These are phyloP conservation scores for Vireo griseus DNA, from an alignment of 2,797 vertebrate species.

Conservation along the genomic window DNA sequence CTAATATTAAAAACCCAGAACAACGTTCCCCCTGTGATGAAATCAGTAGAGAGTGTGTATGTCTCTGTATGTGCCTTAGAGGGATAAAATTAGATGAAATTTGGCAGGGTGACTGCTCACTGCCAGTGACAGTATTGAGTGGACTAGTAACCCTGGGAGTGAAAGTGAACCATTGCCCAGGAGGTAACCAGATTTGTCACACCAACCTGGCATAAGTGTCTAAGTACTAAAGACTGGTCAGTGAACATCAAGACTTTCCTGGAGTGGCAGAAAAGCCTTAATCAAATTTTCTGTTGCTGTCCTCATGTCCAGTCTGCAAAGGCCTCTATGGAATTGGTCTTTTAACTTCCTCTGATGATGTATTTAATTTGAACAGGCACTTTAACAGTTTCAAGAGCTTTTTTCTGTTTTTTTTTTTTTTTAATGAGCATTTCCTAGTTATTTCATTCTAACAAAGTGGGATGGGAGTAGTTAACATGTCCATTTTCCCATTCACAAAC, in stretches of 20 bases:
- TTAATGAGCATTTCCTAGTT: background rate
- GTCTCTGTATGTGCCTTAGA: background rate
- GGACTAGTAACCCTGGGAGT: background rate
- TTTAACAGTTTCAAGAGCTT: background rate
- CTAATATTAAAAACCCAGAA: background rate
- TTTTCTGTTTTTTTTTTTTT: background rate
- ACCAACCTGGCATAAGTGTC: rapidly evolving
- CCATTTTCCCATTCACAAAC: conserved; percentile 16
- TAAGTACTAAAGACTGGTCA: background rate
- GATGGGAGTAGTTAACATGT: background rate
- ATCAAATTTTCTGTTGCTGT: background rate
- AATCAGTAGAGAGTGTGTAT: background rate
- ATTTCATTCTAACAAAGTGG: conserved; percentile 7
- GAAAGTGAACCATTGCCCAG: background rate
- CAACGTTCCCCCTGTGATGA: background rate
- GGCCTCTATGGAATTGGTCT: background rate
- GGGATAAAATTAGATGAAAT: background rate
- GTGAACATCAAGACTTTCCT: background rate
- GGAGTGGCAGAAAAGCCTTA: background rate
- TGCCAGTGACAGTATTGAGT: background rate
- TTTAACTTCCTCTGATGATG: background rate
- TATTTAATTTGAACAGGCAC: background rate
- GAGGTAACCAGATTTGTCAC: background rate
- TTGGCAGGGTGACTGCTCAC: background rate
- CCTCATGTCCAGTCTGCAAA: background rate